Evolutionary conservation across 2,888 invertebrate species (phyloP).

Genomic region (Drosophila anceps): DNA sequence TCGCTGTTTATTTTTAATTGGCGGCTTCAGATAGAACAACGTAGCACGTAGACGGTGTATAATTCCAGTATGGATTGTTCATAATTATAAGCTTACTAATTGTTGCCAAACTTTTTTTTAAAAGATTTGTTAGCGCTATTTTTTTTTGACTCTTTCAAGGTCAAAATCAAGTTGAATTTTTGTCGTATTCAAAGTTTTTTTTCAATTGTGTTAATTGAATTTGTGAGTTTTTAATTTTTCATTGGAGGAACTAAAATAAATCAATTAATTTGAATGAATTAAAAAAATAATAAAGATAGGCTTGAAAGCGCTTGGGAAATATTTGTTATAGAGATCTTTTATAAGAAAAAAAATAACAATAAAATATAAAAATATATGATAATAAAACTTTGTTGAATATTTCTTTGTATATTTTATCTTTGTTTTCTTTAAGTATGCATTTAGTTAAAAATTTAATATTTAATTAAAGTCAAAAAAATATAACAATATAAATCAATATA

Average conservation of each 20-base stretch:
- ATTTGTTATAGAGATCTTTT: neutral
- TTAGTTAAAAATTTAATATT: neutral
- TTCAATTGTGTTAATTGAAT: conserved; percentile 36
- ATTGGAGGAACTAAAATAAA: neutral
- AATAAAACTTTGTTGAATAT: neutral
- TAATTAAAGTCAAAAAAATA: neutral
- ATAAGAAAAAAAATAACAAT: neutral
- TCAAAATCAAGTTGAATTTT: conserved; percentile 1
- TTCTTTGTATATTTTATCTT: neutral
- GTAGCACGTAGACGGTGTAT: conserved; percentile 26
- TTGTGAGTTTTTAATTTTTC: conserved; percentile 10
- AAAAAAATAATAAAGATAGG: conserved; percentile 33
- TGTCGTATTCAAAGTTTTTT: conserved; percentile 4
- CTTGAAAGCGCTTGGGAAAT: conserved; percentile 4
- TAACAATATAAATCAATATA: neutral
- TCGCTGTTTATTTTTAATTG: conserved; percentile 19
- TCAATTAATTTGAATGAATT: conserved; percentile 38
- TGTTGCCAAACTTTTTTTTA: conserved; percentile 35
- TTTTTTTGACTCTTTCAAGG: conserved; percentile 47
- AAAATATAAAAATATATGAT: neutral
- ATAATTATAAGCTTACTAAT: conserved; percentile 61
- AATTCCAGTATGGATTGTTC: conserved; percentile 33
- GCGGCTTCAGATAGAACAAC: conserved; percentile 51
- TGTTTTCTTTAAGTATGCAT: neutral
- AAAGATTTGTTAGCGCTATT: conserved; percentile 18